Percentiles rank a stretch among this genome's conserved stretches.
Evolutionary conservation across 2,113 vertebrate genomes (phyloP).

Genomic region (Oncorhynchus clarkii): DNA sequence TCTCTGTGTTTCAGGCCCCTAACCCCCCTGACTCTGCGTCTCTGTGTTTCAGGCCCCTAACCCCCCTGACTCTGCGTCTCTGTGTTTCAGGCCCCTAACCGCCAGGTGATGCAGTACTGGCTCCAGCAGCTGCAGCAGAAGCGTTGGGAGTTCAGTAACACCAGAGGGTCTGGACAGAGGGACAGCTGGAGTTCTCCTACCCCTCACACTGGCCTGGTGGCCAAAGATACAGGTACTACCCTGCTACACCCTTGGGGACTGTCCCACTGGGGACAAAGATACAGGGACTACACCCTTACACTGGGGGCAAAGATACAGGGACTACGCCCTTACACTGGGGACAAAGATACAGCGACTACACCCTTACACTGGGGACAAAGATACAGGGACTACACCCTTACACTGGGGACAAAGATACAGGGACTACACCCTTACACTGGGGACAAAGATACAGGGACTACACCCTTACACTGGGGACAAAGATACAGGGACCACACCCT

Average conservation of each 20-base stretch:
- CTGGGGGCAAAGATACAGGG: too few species aligned
- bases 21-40: background rate
- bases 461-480: too few species aligned
- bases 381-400: too few species aligned
- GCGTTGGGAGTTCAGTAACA: conserved; percentile 92
- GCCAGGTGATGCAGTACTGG: conserved; percentile 92
- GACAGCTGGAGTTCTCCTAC: conserved; percentile 79
- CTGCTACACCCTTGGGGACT: background rate
- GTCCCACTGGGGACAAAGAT: too few species aligned
- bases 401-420: too few species aligned
- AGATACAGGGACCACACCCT: too few species aligned
- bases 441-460: too few species aligned
- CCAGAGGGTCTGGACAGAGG: conserved; percentile 71
- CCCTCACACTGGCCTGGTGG: conserved; percentile 85
- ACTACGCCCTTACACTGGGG: too few species aligned
- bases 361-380: too few species aligned
- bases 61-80: background rate
- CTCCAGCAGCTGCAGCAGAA: conserved; percentile 96
- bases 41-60: background rate
- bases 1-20: background rate
- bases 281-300: too few species aligned
- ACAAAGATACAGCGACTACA: too few species aligned
- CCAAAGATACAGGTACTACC: conserved; percentile 82
- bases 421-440: too few species aligned
- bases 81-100: conserved; percentile 80